Evolutionary conservation across 2,888 invertebrate species (phyloP).

Genomic region (Stenotaenia linearis): DNA sequence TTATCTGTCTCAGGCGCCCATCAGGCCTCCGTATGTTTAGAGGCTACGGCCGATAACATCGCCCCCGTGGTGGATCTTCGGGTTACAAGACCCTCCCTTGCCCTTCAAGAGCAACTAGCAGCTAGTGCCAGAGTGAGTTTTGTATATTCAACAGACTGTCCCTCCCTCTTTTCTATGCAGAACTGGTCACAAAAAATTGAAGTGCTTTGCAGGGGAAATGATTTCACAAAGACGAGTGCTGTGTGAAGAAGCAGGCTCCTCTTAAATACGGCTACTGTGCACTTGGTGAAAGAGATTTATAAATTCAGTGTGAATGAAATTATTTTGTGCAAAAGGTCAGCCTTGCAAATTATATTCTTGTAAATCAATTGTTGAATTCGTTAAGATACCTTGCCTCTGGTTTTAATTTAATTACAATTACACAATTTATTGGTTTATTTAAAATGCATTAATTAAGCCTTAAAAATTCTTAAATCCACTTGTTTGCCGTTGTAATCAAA

Average conservation of each 20-base stretch:
- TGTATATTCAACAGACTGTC: constrained; percentile 21
- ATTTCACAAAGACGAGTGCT: constrained; percentile 10
- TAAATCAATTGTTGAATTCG: background rate
- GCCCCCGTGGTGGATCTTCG: constrained; percentile 6
- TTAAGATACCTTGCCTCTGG: background rate
- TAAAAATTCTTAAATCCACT: background rate
- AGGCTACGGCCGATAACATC: constrained; percentile 21
- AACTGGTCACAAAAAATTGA: background rate
- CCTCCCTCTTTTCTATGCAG: constrained; percentile 17
- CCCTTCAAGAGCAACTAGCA: constrained; percentile 26
- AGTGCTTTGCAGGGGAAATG: constrained; percentile 7
- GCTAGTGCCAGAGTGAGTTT: constrained; percentile 21
- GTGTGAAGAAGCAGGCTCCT: background rate
- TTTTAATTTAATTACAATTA: background rate
- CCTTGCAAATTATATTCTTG: background rate
- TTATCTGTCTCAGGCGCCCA: constrained; percentile 26
- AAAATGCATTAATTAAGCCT: background rate
- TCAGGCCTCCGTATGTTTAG: constrained; percentile 19
- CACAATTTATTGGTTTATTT: background rate
- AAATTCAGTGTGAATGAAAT: background rate
- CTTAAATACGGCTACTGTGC: constrained; percentile 17
- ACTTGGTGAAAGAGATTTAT: background rate
- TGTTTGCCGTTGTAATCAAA: background rate
- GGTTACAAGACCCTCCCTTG: constrained; percentile 21
- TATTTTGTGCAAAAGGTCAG: background rate